A percentile compares a stretch with the other conserved stretches of the same genome.
Conservation (phyloP, 92 coral and sea anemone species). For the Porites rus region DNA sequence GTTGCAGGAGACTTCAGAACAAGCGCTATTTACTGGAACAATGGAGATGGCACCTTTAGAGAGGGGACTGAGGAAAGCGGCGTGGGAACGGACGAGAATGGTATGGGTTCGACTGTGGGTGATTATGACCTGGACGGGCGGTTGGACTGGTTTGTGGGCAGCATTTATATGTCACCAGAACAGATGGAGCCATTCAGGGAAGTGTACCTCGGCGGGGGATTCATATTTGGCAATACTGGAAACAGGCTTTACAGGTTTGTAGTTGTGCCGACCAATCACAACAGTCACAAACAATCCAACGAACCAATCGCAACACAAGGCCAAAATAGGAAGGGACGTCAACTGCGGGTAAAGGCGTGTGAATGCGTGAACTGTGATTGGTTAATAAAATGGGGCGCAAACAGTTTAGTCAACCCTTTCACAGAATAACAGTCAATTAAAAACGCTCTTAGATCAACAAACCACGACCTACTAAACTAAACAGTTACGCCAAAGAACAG, state of each 20-base stretch:
- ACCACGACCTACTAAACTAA: not conserved
- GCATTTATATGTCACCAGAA: conserved; percentile 89
- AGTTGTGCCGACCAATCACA: not conserved
- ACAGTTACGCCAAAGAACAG: not conserved
- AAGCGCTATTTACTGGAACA: conserved; percentile 95
- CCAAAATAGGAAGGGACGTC: too few relatives aligned
- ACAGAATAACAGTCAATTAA: not conserved
- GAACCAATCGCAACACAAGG: not conserved
- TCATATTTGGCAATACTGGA: conserved; percentile 96
- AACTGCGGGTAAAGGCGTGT: too few relatives aligned
- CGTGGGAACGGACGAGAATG: conserved; percentile 95
- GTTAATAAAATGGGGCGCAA: too few relatives aligned
- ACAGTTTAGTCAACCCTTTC: too few relatives aligned
- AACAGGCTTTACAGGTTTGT: conserved; percentile 73
- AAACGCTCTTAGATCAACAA: not conserved
- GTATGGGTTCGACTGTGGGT: conserved; percentile 97
- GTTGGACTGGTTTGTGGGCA: conserved; percentile 97
- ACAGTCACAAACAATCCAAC: not conserved
- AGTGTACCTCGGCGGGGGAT: conserved; percentile 93
- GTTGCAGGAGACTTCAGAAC: conserved; percentile 94
- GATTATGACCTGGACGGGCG: conserved; percentile 93
- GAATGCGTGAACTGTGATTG: too few relatives aligned
- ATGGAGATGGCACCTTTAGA: conserved; percentile 92
- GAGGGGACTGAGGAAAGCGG: conserved; percentile 84
- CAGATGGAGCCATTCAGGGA: conserved; percentile 95